phyloP scores from a whole-genome alignment of 1,140 invertebrate genomes.

The Heliconius congener region DNA sequence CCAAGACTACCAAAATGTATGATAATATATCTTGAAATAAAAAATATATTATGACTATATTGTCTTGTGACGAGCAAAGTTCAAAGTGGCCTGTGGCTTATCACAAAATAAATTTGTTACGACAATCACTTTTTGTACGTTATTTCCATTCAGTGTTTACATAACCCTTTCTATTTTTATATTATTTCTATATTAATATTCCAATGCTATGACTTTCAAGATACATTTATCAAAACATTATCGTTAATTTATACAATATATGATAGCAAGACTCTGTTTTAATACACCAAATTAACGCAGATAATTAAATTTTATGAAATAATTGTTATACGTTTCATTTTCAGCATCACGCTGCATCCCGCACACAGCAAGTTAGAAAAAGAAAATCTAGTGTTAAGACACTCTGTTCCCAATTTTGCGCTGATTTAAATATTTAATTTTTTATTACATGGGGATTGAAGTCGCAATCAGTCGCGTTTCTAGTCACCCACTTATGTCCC shows the following conservation, averaged over 20 bases:
- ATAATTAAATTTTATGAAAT: not conserved
- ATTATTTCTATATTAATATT: conserved; percentile 16
- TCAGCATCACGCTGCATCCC: no score
- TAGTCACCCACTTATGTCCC: no score
- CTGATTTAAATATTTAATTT: no score
- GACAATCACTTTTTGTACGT: not conserved
- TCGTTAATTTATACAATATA: not conserved
- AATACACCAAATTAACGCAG: not conserved
- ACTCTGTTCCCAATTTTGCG: no score
- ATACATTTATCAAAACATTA: conserved; percentile 15
- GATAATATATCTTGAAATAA: not conserved
- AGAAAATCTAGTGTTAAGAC: no score
- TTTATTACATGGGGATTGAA: no score
- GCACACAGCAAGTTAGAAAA: no score
- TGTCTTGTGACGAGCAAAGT: not conserved
- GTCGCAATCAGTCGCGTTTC: no score
- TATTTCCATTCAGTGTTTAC: conserved; percentile 1
- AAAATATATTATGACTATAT: not conserved
- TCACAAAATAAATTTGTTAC: not conserved
- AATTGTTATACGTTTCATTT: not conserved
- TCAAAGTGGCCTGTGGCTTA: not conserved
- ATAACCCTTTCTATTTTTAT: conserved; percentile 25
- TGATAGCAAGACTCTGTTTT: not conserved
- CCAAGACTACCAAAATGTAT: not conserved
- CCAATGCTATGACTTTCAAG: conserved; percentile 19